phyloP scores from a whole-genome alignment of 2,113 vertebrate species.

The Scalopus aquaticus region DNA sequence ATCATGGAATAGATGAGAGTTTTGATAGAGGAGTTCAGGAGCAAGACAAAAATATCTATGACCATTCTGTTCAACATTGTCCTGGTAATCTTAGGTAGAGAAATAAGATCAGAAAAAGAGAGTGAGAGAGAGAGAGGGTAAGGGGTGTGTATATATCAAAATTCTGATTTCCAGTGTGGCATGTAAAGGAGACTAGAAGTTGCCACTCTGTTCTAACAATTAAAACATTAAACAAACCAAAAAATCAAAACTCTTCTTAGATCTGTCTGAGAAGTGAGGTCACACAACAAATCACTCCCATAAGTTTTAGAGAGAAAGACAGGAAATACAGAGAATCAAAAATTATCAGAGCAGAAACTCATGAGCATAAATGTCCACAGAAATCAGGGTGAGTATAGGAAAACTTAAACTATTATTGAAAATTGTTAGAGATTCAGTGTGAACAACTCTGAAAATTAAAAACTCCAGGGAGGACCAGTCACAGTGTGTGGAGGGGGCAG shows the following conservation, averaged over 20 bases:
- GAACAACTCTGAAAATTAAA: background rate
- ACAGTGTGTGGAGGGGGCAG: background rate
- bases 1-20: background rate
- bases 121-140: background rate
- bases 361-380: background rate
- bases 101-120: background rate
- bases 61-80: background rate
- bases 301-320: background rate
- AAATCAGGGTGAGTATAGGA: background rate
- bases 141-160: background rate
- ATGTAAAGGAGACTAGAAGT: background rate
- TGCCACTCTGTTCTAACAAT: background rate
- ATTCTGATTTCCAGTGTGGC: background rate
- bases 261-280: background rate
- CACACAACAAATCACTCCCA: background rate
- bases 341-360: background rate
- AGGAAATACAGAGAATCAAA: slow-evolving; percentile 2
- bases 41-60: background rate
- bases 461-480: background rate
- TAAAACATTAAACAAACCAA: too few relatives aligned
- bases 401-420: background rate
- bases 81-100: background rate
- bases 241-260: too few relatives aligned
- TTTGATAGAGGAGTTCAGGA: background rate
- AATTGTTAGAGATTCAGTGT: background rate